phyloP scores from a whole-genome alignment of 64 coral and sea anemone genomes.

The Stylophora pistillata region DNA sequence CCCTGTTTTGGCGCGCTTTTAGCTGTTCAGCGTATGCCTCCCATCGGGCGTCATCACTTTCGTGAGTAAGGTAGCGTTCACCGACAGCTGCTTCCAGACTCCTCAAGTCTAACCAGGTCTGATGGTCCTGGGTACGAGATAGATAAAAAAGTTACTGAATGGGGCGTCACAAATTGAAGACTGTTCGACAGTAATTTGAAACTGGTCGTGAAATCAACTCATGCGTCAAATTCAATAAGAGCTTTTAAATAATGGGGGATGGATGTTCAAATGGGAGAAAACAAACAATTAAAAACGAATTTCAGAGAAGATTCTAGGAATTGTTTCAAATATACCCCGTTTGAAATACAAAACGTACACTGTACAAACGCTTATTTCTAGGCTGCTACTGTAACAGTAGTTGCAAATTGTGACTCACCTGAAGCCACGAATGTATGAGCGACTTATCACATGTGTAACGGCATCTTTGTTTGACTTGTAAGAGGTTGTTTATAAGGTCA shows the following conservation, averaged over 20 bases:
- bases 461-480: constrained; percentile 94
- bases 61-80: constrained; percentile 87
- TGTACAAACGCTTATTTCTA: background rate
- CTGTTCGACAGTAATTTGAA: background rate
- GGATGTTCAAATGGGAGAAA: too few relatives aligned
- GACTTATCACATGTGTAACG: constrained; percentile 95
- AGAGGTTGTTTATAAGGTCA: constrained; percentile 86
- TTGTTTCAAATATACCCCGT: too few relatives aligned
- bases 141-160: background rate
- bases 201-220: background rate
- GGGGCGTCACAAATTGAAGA: too few relatives aligned
- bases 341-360: too few relatives aligned
- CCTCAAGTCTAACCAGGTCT: constrained; percentile 93
- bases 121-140: constrained; percentile 64
- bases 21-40: constrained; percentile 73
- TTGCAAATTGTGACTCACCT: constrained; percentile 51
- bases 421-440: constrained; percentile 94
- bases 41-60: constrained; percentile 93
- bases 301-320: too few relatives aligned
- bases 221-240: background rate
- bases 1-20: constrained; percentile 51
- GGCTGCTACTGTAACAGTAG: background rate
- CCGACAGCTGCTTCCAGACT: constrained; percentile 87
- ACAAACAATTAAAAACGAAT: too few relatives aligned
- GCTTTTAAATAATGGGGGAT: too few relatives aligned